A percentile compares a stretch with the other conserved stretches of the same genome.
phyloP scores from a whole-genome alignment of 2,797 vertebrate genomes.

The Notamacropus eugenii region DNA sequence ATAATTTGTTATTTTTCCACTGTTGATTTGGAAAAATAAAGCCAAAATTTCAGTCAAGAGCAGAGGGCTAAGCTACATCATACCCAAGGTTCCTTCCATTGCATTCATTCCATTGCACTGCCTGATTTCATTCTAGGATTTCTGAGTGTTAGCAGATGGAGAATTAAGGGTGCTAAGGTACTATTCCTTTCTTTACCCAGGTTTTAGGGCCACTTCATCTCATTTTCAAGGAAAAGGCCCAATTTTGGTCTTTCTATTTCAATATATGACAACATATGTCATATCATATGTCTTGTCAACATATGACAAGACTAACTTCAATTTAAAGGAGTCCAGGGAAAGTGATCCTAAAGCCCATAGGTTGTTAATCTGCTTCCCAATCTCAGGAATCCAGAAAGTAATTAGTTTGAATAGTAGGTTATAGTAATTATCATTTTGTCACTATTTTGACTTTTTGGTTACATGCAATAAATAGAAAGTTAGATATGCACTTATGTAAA shows the following conservation, averaged over 20 bases:
- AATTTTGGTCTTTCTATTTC: constrained; percentile 41
- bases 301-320: neutral
- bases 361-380: neutral
- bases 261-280: neutral
- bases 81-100: constrained; percentile 40
- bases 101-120: constrained; percentile 4
- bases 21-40: constrained; percentile 51
- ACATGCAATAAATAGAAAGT: constrained; percentile 53
- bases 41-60: constrained; percentile 31
- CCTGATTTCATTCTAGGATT: neutral
- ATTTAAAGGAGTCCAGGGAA: neutral
- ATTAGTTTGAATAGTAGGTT: neutral
- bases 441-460: constrained; percentile 52
- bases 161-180: constrained; percentile 24
- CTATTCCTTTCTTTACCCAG: neutral
- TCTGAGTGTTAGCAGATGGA: constrained; percentile 29
- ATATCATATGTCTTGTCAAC: neutral
- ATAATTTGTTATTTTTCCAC: constrained; percentile 16
- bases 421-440: neutral
- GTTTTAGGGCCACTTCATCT: neutral
- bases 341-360: neutral
- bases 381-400: constrained; percentile 8
- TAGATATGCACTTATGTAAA: constrained; percentile 60
- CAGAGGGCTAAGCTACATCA: constrained; percentile 7
- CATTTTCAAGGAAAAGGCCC: constrained; percentile 27